phyloP scores from a whole-genome alignment of 2,113 vertebrate genomes.

The Dipodomys spectabilis region DNA sequence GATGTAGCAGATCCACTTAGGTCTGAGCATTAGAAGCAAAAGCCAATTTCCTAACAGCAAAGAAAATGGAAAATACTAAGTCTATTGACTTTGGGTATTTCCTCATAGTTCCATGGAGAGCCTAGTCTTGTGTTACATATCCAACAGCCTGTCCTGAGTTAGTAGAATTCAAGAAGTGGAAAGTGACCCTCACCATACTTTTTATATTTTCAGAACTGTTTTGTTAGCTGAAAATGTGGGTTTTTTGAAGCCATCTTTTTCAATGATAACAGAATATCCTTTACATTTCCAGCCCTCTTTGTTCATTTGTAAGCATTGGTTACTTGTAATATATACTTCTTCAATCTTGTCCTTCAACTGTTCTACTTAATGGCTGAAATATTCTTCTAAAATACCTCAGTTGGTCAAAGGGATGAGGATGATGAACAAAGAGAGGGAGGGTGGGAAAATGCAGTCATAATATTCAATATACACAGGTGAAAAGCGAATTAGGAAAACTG shows the following conservation, averaged over 20 bases:
- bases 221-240: too few relatives aligned
- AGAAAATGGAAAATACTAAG: background rate
- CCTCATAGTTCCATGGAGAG: background rate
- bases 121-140: background rate
- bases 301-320: background rate
- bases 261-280: background rate
- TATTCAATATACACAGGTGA: too few relatives aligned
- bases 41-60: background rate
- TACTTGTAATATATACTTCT: background rate
- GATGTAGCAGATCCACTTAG: background rate
- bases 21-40: background rate
- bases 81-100: background rate
- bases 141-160: background rate
- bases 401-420: too few relatives aligned
- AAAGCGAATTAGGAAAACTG: too few relatives aligned
- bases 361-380: background rate
- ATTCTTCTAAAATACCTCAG: too few relatives aligned
- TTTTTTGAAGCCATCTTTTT: too few relatives aligned
- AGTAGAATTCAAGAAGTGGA: background rate
- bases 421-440: too few relatives aligned
- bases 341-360: background rate
- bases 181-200: background rate
- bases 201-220: background rate
- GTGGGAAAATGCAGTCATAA: too few relatives aligned
- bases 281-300: background rate